Base-by-base conservation (phyloP, 2,797 vertebrate species). In the Microtus agrestis region DNA sequence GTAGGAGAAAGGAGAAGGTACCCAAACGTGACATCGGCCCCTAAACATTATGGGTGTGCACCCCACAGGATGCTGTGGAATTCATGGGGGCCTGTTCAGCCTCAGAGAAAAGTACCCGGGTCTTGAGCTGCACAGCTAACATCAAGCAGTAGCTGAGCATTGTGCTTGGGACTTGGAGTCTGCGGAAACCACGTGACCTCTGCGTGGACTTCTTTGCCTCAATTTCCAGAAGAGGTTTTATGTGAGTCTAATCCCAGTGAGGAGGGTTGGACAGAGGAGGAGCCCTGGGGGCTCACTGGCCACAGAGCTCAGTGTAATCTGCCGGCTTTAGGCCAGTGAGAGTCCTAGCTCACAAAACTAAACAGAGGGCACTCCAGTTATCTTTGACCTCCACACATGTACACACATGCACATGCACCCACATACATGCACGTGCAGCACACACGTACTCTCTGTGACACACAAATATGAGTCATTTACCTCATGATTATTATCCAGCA, bases 141-240 rank as follows among this genome's bases (percentile, higher is more conserved):
- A 6, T 19, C 25, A 7, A 3, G 12, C 21, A 12, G 40, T 5
- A 1, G 6, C 29, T 21, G 9, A 37, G 9, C 43, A 6, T 6
- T n/a, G 29, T 21, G 14, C 46, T 61, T 61, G 4, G 67, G 71
- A 31, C 56, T 43, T 37, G 43, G 76, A 48, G 37, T 27, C 51
- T 34, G 13, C 0, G 15, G 21, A 15, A 54, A 76, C n/a, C 23
- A 9, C 10, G 21, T 27, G 21, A 54, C 63, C n/a, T 43, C 0
- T 19, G 46, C 13, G 2, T 6, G 15, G 14, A 8, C 27, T 31
- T 76, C 31, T 65, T 63, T 27, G 12, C 59, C 40, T 96, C 63
- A 46, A 37, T 51, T 65, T 90, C 54, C 5, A 6, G 23, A 54
- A 51, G 5, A 8, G 37, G n/a, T 14, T 91, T 40, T 82, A 7